These are phyloP conservation scores for Furnarius figulus DNA, from an alignment of 2,113 vertebrate species.

Conservation along the genomic window DNA sequence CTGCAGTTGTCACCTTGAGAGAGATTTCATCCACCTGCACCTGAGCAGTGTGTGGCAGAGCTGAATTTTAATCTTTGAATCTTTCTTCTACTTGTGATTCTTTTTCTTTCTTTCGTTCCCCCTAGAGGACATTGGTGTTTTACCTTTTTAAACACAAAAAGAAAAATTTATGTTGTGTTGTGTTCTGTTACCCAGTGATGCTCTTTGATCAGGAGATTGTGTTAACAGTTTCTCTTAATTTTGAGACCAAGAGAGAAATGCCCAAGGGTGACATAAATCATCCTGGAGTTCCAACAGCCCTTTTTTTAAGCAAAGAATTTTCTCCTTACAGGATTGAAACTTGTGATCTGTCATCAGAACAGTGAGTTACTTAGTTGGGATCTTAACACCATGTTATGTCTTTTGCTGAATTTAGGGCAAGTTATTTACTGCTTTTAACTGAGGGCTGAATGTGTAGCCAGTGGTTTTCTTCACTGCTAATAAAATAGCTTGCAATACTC, in stretches of 20 bases:
- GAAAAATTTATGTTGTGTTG: conserved; percentile 13
- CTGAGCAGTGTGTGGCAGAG: neutral
- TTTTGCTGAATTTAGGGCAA: neutral
- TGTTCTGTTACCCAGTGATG: neutral
- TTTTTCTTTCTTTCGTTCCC: neutral
- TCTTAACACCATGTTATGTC: neutral
- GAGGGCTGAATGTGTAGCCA: neutral
- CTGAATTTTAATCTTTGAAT: neutral
- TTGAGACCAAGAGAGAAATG: neutral
- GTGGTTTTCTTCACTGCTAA: neutral
- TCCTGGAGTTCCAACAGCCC: neutral
- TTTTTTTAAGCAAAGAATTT: conserved; percentile 11
- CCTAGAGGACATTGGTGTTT: neutral
- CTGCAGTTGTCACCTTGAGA: neutral
- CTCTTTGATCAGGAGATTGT: conserved; percentile 38
- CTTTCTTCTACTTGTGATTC: neutral
- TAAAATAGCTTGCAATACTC: neutral
- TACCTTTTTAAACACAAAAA: conserved; percentile 14
- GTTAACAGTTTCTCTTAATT: conserved; percentile 43
- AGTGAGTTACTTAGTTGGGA: neutral
- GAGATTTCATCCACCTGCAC: neutral
- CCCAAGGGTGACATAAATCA: conserved; percentile 28
- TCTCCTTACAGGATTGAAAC: neutral
- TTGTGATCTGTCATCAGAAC: conserved; percentile 15
- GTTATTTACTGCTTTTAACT: neutral